Evolutionary conservation across 2,888 invertebrate species (phyloP), one percentile per base, ranked within the genome.

Genomic region (Pegoplata infirma): DNA sequence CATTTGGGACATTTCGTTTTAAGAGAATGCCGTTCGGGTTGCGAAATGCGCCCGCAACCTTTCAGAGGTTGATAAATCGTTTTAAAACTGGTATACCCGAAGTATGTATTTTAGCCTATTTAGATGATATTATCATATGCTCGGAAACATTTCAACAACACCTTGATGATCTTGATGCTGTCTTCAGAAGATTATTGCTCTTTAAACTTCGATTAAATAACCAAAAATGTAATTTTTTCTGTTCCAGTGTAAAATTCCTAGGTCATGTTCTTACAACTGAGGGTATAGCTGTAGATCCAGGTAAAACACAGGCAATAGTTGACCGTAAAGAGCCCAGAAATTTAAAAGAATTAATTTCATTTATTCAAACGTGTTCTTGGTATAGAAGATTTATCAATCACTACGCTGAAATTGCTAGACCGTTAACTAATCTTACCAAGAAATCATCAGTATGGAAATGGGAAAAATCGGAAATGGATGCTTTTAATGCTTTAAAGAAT

Each of bases 261-360:
- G 67, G 56, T 1, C 47, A 67, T 12, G 14, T 56, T 1, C n/a
- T 67, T 1, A 67, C 19, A 7, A 14, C 19, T 8, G 21, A 32
- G 12, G 67, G 67, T 5, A 67, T 67, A 46, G 10, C 55, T 5
- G 55, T 67, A 3, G 46, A 55, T 59, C 0, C 4, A 19, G 1
- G 44, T 17, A 86, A 86, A 49, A 25, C 53, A 10, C 7, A 23
- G n/a, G 49, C 16, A 4, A 47, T 16, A 10, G 46, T 10, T 14
- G 17, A 14, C 19, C 47, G 19, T 28, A 25, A 14, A 23, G 21
- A 23, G 5, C 68, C 68, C 12, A 44, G 46, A 21, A 68, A 47
- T 44, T 2, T 28, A 3, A 74, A 74, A 40, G 74, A 74, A 16
- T 16, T 67, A 0, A 46, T 74, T 17, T 74, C 67, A 12, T 74